phyloP scores from a whole-genome alignment of 2,797 vertebrate species.

The Acanthornis magna region DNA sequence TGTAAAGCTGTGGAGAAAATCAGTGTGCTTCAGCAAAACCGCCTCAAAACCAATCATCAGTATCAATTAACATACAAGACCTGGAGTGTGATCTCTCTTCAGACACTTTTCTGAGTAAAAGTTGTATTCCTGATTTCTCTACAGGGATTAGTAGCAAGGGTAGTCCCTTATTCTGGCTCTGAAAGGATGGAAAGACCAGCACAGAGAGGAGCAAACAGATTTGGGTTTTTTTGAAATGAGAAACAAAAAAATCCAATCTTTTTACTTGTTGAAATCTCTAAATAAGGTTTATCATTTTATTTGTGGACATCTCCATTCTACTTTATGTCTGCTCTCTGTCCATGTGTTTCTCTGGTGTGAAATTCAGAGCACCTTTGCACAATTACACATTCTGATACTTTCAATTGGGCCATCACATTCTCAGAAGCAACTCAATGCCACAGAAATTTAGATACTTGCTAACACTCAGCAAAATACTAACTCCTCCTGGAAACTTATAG shows the following conservation, averaged over 20 bases:
- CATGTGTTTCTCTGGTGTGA: neutral
- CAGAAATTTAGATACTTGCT: neutral
- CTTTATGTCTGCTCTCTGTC: neutral
- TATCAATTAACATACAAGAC: neutral
- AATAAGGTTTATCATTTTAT: neutral
- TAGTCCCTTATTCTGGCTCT: neutral
- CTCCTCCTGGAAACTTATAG: neutral
- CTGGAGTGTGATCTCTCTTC: neutral
- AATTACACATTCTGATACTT: neutral
- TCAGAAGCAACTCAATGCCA: neutral
- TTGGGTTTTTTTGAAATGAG: neutral
- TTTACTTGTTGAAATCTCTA: neutral
- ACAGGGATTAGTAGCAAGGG: neutral
- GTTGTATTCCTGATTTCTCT: neutral
- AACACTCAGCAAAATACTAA: neutral
- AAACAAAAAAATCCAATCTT: neutral
- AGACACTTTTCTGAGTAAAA: neutral
- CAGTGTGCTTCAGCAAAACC: neutral
- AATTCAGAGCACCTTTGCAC: neutral
- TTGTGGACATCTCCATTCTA: neutral
- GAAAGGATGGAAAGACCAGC: neutral
- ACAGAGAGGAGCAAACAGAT: neutral
- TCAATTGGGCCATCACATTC: fast-evolving
- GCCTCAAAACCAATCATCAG: neutral
- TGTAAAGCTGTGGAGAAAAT: neutral